phyloP scores from a whole-genome alignment of 1,140 invertebrate species.

The Plodia interpunctella region DNA sequence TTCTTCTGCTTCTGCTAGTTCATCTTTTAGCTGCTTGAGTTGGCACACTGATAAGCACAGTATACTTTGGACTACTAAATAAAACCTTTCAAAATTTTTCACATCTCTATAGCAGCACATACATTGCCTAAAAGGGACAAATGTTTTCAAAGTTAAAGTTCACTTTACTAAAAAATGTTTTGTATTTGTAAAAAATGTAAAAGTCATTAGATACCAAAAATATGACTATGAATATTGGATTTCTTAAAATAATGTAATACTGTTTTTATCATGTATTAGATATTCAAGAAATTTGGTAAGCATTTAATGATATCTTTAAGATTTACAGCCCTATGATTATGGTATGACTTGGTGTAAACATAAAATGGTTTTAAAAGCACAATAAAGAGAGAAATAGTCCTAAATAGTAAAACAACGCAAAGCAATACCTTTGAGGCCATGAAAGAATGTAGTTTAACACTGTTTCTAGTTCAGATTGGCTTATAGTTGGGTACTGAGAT shows the following conservation, averaged over 20 bases:
- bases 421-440: conserved; percentile 72
- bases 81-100: conserved; percentile 93
- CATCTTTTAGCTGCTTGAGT: conserved; percentile 83
- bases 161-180: no score
- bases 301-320: no score
- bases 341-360: no score
- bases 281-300: no score
- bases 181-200: no score
- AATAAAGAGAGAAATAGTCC: neutral
- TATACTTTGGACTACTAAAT: conserved; percentile 89
- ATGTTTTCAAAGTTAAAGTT: neutral
- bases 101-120: conserved; percentile 94
- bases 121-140: conserved; percentile 84
- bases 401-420: conserved; percentile 12
- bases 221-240: no score
- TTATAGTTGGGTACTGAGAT: conserved; percentile 79
- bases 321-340: no score
- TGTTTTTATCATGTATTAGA: no score
- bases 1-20: conserved; percentile 63
- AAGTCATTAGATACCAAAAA: no score
- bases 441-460: conserved; percentile 82
- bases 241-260: no score
- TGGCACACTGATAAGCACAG: conserved; percentile 85
- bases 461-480: conserved; percentile 81
- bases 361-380: no score